Conservation (phyloP, 2,888 invertebrate species). For the Plutella xylostella region DNA sequence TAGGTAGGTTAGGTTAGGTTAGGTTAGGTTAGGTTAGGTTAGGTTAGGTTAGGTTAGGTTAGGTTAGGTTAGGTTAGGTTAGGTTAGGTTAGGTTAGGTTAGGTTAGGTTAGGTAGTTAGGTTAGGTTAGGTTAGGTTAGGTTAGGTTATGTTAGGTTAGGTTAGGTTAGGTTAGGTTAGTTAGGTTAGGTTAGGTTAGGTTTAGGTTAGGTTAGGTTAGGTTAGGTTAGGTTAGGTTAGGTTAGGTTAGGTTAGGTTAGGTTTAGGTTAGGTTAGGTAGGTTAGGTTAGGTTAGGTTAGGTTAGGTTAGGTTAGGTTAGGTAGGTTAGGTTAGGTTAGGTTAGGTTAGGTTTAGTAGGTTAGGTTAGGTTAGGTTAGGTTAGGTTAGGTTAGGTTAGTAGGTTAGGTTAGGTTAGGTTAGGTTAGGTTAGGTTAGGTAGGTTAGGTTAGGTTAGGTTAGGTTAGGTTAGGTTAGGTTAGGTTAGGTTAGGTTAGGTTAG, state of each 20-base stretch:
- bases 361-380: constrained; percentile 9
- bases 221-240: constrained; percentile 9
- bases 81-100: constrained; percentile 11
- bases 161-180: constrained; percentile 11
- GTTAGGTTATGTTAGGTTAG: no score
- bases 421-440: no score
- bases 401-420: no score
- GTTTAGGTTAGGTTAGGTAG: no score
- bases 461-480: no score
- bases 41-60: constrained; percentile 11
- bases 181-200: constrained; percentile 10
- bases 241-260: constrained; percentile 9
- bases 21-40: constrained; percentile 11
- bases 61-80: constrained; percentile 11
- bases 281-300: constrained; percentile 9
- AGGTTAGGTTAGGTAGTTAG: constrained; percentile 11
- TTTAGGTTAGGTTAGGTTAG: constrained; percentile 6
- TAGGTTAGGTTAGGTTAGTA: no score
- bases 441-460: no score
- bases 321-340: no score
- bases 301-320: constrained; percentile 10
- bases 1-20: no score
- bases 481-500: no score
- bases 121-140: no score
- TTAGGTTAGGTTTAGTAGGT: constrained; percentile 10